Evolutionary conservation across 2,113 vertebrate genomes (phyloP).

Genomic region (Glareola pratincola): DNA sequence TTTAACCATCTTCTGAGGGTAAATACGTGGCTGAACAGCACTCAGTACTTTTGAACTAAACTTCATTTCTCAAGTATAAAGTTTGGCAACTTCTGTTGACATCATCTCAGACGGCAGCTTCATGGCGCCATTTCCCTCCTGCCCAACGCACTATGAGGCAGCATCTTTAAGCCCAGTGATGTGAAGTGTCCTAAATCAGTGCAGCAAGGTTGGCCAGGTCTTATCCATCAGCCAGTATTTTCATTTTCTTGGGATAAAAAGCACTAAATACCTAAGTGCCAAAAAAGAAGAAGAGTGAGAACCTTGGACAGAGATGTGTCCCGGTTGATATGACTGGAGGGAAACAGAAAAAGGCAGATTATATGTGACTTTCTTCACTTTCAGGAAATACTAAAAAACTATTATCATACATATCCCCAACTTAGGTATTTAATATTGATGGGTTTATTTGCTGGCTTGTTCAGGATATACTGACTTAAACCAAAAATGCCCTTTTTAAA

Average conservation of each 20-base stretch:
- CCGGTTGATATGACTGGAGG: accelerated
- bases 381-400: not conserved
- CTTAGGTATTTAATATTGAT: not conserved
- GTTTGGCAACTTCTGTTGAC: not conserved
- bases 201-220: not conserved
- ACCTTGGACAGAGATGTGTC: not conserved
- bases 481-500: not conserved
- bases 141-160: not conserved
- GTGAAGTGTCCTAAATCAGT: not conserved
- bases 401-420: not conserved
- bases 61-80: not conserved
- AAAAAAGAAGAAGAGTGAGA: not conserved
- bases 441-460: not conserved
- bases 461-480: not conserved
- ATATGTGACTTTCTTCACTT: not conserved
- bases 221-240: not conserved
- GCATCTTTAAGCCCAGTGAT: not conserved
- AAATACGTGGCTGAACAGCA: not conserved
- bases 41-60: not conserved
- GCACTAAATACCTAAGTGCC: not conserved
- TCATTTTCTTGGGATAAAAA: not conserved
- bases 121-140: not conserved
- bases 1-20: not conserved
- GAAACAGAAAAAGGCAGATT: not conserved
- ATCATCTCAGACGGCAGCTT: not conserved